These are phyloP conservation scores for Camponotus fellah DNA, from an alignment of 2,888 invertebrate species.

Conservation along the genomic window DNA sequence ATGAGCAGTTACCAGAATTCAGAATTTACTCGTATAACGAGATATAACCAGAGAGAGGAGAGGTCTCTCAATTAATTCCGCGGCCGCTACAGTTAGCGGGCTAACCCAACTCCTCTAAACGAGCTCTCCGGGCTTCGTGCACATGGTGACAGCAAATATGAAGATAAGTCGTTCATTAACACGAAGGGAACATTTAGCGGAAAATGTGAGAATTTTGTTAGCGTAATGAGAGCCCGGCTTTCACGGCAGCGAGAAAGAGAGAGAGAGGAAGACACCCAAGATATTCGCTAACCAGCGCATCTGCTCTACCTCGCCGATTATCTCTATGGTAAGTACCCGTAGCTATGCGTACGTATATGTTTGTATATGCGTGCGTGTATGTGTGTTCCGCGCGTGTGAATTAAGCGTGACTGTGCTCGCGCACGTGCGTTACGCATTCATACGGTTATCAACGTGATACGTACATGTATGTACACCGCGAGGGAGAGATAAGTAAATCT, in stretches of 20 bases:
- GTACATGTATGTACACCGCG: background rate
- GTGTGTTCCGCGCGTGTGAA: background rate
- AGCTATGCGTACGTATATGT: conserved; percentile 5
- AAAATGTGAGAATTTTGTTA: conserved; percentile 73
- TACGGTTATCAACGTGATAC: conserved; percentile 5
- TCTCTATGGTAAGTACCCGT: conserved; percentile 33
- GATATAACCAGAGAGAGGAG: conserved; percentile 61
- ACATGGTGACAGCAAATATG: conserved; percentile 74
- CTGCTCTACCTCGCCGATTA: background rate
- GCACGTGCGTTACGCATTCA: conserved; percentile 13
- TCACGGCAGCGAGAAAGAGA: conserved; percentile 17
- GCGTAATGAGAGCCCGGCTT: conserved; percentile 64
- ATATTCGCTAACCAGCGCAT: conserved; percentile 18
- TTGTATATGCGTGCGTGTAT: background rate
- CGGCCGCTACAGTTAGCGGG: conserved; percentile 65
- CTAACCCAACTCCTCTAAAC: conserved; percentile 73
- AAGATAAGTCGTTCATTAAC: conserved; percentile 79
- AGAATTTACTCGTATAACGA: conserved; percentile 72
- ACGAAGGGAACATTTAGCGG: conserved; percentile 74
- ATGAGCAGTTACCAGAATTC: conserved; percentile 64
- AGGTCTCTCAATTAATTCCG: conserved; percentile 73
- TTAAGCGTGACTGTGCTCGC: conserved; percentile 12
- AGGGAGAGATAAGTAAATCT: conserved; percentile 1
- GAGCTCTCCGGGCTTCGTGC: conserved; percentile 63
- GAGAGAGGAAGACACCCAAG: conserved; percentile 34